These are phyloP conservation scores for Catharus minimus DNA, from an alignment of 2,113 vertebrate species.

Conservation along the genomic window DNA sequence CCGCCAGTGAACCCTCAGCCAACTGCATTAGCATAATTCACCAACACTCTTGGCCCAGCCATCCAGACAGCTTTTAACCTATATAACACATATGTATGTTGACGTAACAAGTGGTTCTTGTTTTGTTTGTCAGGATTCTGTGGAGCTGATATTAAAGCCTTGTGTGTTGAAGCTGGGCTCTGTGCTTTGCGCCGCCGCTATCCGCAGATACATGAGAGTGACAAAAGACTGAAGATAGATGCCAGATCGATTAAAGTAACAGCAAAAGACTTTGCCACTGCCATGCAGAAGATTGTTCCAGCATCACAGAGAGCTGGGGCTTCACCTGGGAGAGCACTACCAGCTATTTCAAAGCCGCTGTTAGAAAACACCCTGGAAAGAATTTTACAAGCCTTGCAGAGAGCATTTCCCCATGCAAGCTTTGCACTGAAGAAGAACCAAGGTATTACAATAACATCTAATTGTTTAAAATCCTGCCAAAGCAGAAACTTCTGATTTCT, in stretches of 20 bases:
- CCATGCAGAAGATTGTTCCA: slow-evolving; percentile 89
- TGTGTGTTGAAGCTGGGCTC: slow-evolving; percentile 90
- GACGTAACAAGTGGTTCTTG: not conserved
- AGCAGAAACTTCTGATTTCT: not conserved
- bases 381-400: slow-evolving; percentile 78
- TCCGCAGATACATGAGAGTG: slow-evolving; percentile 90
- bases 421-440: slow-evolving; percentile 68
- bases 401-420: slow-evolving; percentile 87
- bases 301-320: slow-evolving; percentile 85
- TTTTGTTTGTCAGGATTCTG: slow-evolving; percentile 84
- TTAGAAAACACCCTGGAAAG: slow-evolving; percentile 74
- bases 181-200: slow-evolving; percentile 90
- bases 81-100: no score
- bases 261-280: slow-evolving; percentile 84
- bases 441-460: slow-evolving; percentile 58
- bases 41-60: not conserved
- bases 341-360: slow-evolving; percentile 80
- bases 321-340: slow-evolving; percentile 85
- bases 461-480: not conserved
- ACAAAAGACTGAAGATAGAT: slow-evolving; percentile 75
- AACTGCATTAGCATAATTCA: not conserved
- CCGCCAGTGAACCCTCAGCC: not conserved
- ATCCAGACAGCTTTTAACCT: not conserved
- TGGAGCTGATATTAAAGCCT: slow-evolving; percentile 92
- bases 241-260: slow-evolving; percentile 83